These are phyloP conservation scores for Microctonus aethiopoides DNA, from an alignment of 2,888 invertebrate species.

Conservation along the genomic window DNA sequence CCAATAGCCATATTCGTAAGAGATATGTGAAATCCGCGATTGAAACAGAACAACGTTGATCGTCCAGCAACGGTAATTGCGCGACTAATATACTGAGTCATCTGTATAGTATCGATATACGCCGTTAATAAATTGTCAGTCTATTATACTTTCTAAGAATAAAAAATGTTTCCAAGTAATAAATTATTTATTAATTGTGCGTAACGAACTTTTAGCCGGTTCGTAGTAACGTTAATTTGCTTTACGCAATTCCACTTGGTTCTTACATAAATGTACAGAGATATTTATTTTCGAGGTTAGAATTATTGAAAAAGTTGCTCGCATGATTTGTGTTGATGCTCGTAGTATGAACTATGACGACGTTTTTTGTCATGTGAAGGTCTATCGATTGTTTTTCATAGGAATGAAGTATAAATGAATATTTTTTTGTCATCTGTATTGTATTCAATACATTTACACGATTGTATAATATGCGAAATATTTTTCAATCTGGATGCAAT, in stretches of 20 bases:
- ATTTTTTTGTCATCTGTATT: no score
- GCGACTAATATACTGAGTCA: constrained; percentile 53
- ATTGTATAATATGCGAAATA: no score
- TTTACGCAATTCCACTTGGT: constrained; percentile 8
- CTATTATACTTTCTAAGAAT: neutral
- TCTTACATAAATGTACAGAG: constrained; percentile 17
- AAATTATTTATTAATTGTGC: neutral
- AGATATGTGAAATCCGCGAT: constrained; percentile 52
- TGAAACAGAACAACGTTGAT: constrained; percentile 47
- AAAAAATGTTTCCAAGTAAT: neutral
- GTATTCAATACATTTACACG: no score
- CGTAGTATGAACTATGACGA: neutral
- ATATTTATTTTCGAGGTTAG: neutral
- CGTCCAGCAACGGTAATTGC: constrained; percentile 48
- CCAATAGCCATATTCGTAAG: constrained; percentile 61
- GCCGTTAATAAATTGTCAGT: constrained; percentile 14
- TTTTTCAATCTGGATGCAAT: no score
- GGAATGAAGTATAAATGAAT: no score
- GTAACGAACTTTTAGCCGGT: constrained; percentile 14
- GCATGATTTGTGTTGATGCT: neutral
- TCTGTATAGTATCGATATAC: constrained; percentile 38
- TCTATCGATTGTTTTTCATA: neutral
- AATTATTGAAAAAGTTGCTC: no score
- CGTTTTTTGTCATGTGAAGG: no score
- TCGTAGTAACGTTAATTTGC: neutral